Evolutionary conservation across 2,113 vertebrate species (phyloP).

Genomic region (Plectropomus leopardus): DNA sequence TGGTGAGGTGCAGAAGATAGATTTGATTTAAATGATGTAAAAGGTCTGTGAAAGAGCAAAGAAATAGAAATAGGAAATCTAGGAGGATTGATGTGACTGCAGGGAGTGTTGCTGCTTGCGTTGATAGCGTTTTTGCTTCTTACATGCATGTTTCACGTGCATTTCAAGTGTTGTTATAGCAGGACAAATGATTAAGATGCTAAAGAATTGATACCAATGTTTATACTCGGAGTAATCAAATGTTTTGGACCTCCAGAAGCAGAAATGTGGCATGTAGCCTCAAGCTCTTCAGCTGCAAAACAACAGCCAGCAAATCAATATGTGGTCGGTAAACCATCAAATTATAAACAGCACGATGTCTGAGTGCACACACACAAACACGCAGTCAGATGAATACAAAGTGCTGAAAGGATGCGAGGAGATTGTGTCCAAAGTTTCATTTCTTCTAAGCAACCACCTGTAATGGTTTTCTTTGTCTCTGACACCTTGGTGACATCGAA

Average conservation of each 20-base stretch:
- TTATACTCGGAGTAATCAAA: slow-evolving; percentile 55
- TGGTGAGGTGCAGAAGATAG: neutral
- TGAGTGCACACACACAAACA: slow-evolving; percentile 11
- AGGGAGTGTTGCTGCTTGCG: neutral
- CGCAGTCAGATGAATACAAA: slow-evolving; percentile 45
- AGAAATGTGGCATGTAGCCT: slow-evolving; percentile 54
- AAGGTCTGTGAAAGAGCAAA: slow-evolving; percentile 28
- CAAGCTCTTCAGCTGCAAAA: slow-evolving; percentile 55
- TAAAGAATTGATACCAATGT: slow-evolving; percentile 13
- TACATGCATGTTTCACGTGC: neutral
- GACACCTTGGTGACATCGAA: slow-evolving; percentile 45
- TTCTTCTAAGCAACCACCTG: slow-evolving; percentile 45
- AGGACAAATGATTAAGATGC: slow-evolving; percentile 15
- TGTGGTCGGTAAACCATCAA: slow-evolving; percentile 66
- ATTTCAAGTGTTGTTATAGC: neutral
- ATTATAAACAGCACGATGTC: slow-evolving; percentile 60
- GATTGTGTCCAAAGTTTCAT: slow-evolving; percentile 34
- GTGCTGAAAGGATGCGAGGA: slow-evolving; percentile 20
- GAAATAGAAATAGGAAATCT: neutral
- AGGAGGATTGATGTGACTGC: slow-evolving; percentile 1
- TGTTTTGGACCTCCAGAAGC: slow-evolving; percentile 45
- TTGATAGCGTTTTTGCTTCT: neutral
- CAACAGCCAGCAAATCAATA: slow-evolving; percentile 73
- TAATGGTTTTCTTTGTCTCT: slow-evolving; percentile 57
- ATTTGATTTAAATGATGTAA: slow-evolving; percentile 67